These are phyloP conservation scores for Palythoa caribaeorum DNA, from an alignment of 92 coral and sea anemone genomes.

Conservation along the genomic window DNA sequence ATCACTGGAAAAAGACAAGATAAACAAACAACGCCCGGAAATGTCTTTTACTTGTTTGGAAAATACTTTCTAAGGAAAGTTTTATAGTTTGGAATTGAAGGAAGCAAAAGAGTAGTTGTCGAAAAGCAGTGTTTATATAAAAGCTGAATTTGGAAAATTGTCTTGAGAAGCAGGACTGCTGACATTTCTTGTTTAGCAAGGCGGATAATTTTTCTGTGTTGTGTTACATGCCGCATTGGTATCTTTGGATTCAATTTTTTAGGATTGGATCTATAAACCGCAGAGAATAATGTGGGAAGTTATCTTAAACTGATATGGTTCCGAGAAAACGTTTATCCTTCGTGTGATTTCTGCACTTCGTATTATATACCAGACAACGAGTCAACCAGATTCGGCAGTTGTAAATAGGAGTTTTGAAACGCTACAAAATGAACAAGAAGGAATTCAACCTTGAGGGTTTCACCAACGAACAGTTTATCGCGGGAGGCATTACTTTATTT, in stretches of 20 bases:
- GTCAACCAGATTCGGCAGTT: background rate
- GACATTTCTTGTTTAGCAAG: background rate
- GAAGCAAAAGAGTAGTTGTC: too few species aligned
- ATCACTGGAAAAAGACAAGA: conserved; percentile 19
- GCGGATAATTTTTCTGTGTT: background rate
- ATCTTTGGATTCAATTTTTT: background rate
- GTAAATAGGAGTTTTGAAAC: background rate
- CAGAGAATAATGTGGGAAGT: background rate
- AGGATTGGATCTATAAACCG: background rate
- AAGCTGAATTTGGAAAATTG: background rate
- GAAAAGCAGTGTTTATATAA: background rate
- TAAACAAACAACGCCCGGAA: conserved; percentile 46
- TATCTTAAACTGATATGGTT: background rate
- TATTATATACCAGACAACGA: background rate
- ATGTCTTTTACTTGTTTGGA: conserved; percentile 7
- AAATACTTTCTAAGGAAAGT: conserved; percentile 19
- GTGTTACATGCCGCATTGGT: background rate
- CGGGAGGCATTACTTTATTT: conserved; percentile 86
- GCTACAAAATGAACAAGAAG: conserved; percentile 67
- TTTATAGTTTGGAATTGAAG: background rate
- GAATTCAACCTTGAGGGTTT: conserved; percentile 88
- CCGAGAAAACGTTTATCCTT: background rate
- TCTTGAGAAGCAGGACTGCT: background rate
- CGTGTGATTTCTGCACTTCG: background rate
- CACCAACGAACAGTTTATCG: conserved; percentile 83